Conservation (phyloP, 2,113 vertebrate species). For the Perca schrenkii region DNA sequence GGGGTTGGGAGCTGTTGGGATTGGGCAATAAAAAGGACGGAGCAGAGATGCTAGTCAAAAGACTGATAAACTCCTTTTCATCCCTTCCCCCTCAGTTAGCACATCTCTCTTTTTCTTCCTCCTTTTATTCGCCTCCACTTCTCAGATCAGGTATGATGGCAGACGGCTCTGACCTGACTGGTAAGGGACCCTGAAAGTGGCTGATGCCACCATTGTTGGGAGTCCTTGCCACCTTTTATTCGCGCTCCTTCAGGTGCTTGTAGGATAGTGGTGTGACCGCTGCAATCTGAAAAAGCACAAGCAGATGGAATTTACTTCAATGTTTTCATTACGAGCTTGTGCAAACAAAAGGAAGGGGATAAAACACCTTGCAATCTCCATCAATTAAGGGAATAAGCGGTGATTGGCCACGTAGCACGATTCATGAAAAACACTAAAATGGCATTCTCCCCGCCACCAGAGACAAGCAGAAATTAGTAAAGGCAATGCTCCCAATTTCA, state of each 20-base stretch:
- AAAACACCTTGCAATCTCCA: conserved; percentile 28
- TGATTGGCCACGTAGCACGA: conserved; percentile 29
- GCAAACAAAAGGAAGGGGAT: not conserved
- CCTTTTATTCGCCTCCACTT: conserved; percentile 4
- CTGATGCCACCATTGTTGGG: conserved; percentile 2
- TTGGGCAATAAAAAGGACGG: conserved; percentile 28
- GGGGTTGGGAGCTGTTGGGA: not conserved
- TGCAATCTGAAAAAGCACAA: conserved; percentile 68
- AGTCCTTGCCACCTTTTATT: conserved; percentile 61
- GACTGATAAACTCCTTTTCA: conserved; percentile 44
- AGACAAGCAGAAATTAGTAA: conserved; percentile 46
- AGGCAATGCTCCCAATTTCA: conserved; percentile 22
- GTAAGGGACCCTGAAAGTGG: conserved; percentile 32
- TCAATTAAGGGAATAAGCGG: not conserved
- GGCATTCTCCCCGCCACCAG: conserved; percentile 41
- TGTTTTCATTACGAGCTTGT: not conserved
- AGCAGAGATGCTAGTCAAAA: conserved; percentile 32
- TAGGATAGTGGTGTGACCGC: conserved; percentile 82
- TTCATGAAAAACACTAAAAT: not conserved
- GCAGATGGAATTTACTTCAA: not conserved
- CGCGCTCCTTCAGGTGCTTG: conserved; percentile 78
- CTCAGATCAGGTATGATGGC: conserved; percentile 41
- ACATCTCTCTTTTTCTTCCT: conserved; percentile 23
- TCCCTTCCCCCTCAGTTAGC: conserved; percentile 6
- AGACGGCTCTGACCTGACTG: conserved; percentile 29